phyloP scores from a whole-genome alignment of 2,797 vertebrate genomes.

The Anabas testudineus region DNA sequence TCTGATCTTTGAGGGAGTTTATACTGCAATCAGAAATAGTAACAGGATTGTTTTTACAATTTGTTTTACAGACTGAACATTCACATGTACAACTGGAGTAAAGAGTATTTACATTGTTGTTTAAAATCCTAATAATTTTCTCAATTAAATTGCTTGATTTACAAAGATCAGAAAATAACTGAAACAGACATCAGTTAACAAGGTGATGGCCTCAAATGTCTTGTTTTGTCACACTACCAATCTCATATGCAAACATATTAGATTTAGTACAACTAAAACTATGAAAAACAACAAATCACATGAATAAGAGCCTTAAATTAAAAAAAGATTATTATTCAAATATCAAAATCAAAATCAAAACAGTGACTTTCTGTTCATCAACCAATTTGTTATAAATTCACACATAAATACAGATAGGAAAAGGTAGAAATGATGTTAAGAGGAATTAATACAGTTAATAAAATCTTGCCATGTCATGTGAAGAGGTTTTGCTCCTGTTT shows the following conservation, averaged over 20 bases:
- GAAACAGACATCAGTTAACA: neutral
- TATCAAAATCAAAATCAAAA: neutral
- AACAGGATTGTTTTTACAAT: neutral
- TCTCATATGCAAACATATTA: neutral
- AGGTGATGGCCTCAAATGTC: neutral
- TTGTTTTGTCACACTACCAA: neutral
- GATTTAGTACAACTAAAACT: neutral
- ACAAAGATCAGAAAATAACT: neutral
- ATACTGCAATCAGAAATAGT: slow-evolving; percentile 34
- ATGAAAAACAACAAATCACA: neutral
- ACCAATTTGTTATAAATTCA: neutral
- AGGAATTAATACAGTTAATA: neutral
- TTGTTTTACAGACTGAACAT: neutral
- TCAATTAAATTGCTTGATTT: no score
- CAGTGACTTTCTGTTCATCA: neutral
- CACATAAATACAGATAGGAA: neutral
- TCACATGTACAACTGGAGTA: neutral
- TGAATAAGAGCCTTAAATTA: neutral
- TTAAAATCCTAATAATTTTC: neutral
- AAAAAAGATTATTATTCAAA: neutral
- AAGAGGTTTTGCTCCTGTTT: neutral
- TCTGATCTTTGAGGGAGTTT: slow-evolving; percentile 5
- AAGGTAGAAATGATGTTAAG: neutral
- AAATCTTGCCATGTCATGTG: neutral
- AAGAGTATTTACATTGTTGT: neutral